A percentile compares a stretch with the other conserved stretches of the same genome.
phyloP scores from a whole-genome alignment of 2,797 vertebrate species.

The Sebastiscus tertius region DNA sequence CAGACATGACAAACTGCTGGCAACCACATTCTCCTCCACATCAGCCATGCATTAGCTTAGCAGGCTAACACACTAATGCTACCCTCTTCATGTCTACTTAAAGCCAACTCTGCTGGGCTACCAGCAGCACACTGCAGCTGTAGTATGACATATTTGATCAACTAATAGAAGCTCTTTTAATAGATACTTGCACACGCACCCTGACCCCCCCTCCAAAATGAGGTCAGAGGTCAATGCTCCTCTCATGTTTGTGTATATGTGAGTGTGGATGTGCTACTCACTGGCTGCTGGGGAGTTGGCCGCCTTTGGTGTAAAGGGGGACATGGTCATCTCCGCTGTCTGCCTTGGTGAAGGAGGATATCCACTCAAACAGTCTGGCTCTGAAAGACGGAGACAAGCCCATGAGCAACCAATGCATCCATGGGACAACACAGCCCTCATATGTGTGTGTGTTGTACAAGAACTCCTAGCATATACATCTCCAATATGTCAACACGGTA shows the following conservation, averaged over 20 bases:
- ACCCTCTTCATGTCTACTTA: constrained; percentile 11
- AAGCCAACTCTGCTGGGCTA: constrained; percentile 12
- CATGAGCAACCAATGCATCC: constrained; percentile 63
- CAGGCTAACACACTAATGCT: constrained; percentile 62
- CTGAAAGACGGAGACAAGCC: constrained; percentile 78
- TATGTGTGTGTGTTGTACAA: background rate
- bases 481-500: background rate
- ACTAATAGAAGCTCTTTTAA: constrained; percentile 20
- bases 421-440: constrained; percentile 29
- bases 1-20: constrained; percentile 85
- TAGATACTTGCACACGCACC: constrained; percentile 4
- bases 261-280: constrained; percentile 73
- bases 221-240: constrained; percentile 22
- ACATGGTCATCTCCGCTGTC: constrained; percentile 85
- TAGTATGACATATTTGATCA: constrained; percentile 22
- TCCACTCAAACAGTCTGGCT: constrained; percentile 89
- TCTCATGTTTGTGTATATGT: constrained; percentile 28
- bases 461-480: constrained; percentile 7
- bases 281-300: constrained; percentile 83
- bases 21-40: constrained; percentile 83
- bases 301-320: constrained; percentile 84
- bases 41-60: constrained; percentile 81
- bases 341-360: constrained; percentile 87
- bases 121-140: constrained; percentile 9
- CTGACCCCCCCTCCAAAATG: constrained; percentile 6